These are phyloP conservation scores for Vanacampus margaritifer DNA, from an alignment of 2,113 vertebrate genomes.

Conservation along the genomic window DNA sequence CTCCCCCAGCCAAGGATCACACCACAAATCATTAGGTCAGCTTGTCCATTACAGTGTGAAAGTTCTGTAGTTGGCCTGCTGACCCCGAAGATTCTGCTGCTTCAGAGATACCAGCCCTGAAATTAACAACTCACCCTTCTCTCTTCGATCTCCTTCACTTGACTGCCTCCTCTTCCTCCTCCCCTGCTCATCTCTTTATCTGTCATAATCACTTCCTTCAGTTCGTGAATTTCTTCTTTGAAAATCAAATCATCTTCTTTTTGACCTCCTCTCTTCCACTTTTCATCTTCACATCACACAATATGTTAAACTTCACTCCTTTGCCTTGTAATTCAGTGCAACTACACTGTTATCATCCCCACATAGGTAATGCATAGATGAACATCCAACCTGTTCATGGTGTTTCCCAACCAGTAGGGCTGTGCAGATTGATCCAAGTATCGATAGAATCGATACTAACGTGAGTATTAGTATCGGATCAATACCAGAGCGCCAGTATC, in stretches of 20 bases:
- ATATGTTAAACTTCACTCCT: neutral
- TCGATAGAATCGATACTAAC: no score
- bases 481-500: no score
- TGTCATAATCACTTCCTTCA: slow-evolving; percentile 2
- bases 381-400: no score
- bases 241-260: neutral
- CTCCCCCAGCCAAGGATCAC: neutral
- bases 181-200: slow-evolving; percentile 5
- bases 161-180: neutral
- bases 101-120: slow-evolving; percentile 53
- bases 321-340: neutral
- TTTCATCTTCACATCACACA: neutral
- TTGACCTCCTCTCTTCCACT: neutral
- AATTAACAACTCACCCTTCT: slow-evolving; percentile 43
- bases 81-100: slow-evolving; percentile 53
- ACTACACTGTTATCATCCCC: neutral
- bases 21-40: slow-evolving; percentile 15
- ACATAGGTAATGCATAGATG: no score
- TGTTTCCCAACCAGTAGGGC: no score
- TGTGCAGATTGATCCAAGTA: no score
- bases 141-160: slow-evolving; percentile 7
- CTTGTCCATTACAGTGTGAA: slow-evolving; percentile 38
- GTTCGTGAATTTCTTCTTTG: neutral
- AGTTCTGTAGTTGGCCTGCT: slow-evolving; percentile 27
- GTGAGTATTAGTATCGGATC: no score